Evolutionary conservation across 2,113 vertebrate genomes (phyloP).

Genomic region (Gymnocephalus cernua): DNA sequence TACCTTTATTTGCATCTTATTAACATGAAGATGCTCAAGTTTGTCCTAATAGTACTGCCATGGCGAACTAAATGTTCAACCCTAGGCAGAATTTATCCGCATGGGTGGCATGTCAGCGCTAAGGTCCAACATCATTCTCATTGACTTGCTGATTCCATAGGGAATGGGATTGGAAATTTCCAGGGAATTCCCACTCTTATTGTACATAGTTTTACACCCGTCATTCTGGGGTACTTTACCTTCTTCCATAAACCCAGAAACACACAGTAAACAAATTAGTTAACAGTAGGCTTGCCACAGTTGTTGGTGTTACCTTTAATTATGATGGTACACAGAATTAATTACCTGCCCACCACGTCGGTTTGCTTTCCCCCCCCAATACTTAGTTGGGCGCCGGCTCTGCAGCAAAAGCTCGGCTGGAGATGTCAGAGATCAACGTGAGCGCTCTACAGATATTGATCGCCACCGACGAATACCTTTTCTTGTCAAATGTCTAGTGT

Average conservation of each 20-base stretch:
- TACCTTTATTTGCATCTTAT: conserved; percentile 13
- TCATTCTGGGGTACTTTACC: background rate
- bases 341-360: too few species aligned
- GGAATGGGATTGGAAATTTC: background rate
- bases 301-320: too few species aligned
- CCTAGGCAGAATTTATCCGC: conserved; percentile 7
- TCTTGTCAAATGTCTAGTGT: too few species aligned
- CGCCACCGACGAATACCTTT: too few species aligned
- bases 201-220: background rate
- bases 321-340: too few species aligned
- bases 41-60: conserved; percentile 20
- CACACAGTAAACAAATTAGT: conserved; percentile 8
- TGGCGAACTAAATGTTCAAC: conserved; percentile 13
- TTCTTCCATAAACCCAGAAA: background rate
- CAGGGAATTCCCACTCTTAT: conserved; percentile 41
- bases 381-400: too few species aligned
- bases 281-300: background rate
- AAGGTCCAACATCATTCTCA: conserved; percentile 5
- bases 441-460: too few species aligned
- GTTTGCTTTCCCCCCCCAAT: too few species aligned
- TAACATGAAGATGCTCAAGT: conserved; percentile 38
- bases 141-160: background rate
- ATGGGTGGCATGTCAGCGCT: conserved; percentile 11
- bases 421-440: too few species aligned
- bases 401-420: too few species aligned